Base-by-base conservation (phyloP, 30 jellyfish, hydroid and myxozoan species). In the Haliclystus octoradiatus region DNA sequence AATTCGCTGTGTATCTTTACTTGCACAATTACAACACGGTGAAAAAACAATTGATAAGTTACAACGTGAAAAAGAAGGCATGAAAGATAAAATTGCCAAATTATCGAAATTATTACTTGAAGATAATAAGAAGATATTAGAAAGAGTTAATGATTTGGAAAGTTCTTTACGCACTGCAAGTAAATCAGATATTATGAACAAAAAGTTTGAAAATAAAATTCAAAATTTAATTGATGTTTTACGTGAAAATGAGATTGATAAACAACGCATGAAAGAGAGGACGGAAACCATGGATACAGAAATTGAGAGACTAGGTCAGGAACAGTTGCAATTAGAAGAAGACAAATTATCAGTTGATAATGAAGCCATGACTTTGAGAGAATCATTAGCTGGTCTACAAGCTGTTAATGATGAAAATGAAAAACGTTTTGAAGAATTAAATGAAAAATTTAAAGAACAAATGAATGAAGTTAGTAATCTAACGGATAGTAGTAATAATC, bases 21-120 rank as follows among this genome's bases (percentile, higher is more conserved):
- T 82, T 24, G 98, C 98, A 2, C 98, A 90, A 60, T 51, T 90
- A 78, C 98, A 90, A 63, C 98, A 90, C 49, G 66, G 90, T 1
- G 98, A 90, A 72, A 82, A 82, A 35, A 81, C 95, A 14, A 86
- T 90, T 24, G 95, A 90, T 50, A 94, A 81, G 28, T 57, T 90
- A 81, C 91, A 77, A 46, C 81, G 26, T 31, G 98, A 90, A 34
- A 90, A 90, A 52, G 95, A 90, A 52, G 93, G 52, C 40, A 31
- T 90, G 78, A 90, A 82, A 70, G 62, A 46, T 27, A 82, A 74
- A 46, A 76, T 81, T 26, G 91, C 73, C 26, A 81, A 65, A 35
- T 29, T 82, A 23, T 72, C 74, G 34, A 53, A 60, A 62, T 81
- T 64, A 71, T 34, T 62, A 26, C 46, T 4, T 30, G 92, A 78